Base-by-base conservation (phyloP, 2,113 vertebrate genomes). In the Condylura cristata region DNA sequence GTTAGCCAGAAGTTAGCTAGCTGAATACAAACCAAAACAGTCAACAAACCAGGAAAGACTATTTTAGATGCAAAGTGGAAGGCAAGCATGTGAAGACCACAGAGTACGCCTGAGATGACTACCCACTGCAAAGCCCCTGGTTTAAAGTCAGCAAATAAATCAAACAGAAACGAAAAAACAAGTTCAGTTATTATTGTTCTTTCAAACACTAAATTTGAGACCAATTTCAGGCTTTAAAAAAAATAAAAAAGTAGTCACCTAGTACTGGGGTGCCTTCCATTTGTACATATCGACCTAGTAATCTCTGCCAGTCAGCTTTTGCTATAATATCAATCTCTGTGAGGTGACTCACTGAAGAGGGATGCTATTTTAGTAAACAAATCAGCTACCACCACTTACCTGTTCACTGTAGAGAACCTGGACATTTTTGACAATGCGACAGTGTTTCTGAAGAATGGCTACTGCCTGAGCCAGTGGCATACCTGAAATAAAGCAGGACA, bases 371-470 rank as follows among this genome's bases (percentile, higher is more conserved):
- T 9, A 86, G 63, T 16, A 72, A 93, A 39, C 1, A 66, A 90
- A 71, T 37, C 0, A 0, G 0, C 16, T 63, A 16, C 37, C 17
- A 96, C 98, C 17, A 96, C 98, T 98, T 97, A 99, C 99, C 99
- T 99, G 99, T 97, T 99, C 99, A 96, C 99, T 99, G 98, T 99
- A 99, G 94, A 99, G 99, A 98, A 99, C 99, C 98, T 99, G 99
- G 97, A 99, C 99, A 28, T 99, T 99, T 98, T 99, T 99, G 98
- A 99, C 99, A 97, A 99, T 99, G 95, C 99, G 99, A 98, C 99
- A 99, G 98, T 99, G 99, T 93, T 99, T 99, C 98, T 99, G 99
- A 96, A 99, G 99, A 97, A 99, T 99, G 90, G 99, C 99, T 97
- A 99, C 99, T 97, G 99, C 99, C 98, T 99, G 99, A 99, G 99